Conservation (phyloP, 2,797 vertebrate species). For the Threskiornis aethiopicus region DNA sequence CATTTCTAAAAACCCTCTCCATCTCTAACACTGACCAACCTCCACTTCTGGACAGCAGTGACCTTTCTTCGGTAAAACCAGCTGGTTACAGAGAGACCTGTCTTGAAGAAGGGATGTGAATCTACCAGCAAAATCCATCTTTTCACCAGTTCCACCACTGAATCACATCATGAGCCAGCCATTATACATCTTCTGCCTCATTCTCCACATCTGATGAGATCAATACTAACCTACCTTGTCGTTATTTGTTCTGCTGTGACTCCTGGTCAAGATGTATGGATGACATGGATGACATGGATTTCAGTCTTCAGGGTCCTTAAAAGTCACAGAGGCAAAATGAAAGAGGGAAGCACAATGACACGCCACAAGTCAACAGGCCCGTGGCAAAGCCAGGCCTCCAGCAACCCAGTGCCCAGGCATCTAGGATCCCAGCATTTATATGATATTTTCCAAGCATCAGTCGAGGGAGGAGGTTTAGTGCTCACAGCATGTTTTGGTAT, state of each 20-base stretch:
- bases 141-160: background rate
- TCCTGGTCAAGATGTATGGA: rapidly evolving
- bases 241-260: background rate
- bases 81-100: background rate
- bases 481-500: background rate
- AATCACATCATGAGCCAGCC: background rate
- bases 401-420: rapidly evolving
- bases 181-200: background rate
- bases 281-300: background rate
- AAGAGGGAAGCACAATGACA: background rate
- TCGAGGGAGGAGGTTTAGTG: background rate
- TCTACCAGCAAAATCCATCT: background rate
- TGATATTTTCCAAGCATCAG: background rate
- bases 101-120: rapidly evolving
- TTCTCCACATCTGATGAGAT: background rate
- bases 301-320: background rate
- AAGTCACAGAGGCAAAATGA: background rate
- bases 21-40: background rate
- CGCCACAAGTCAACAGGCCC: background rate
- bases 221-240: background rate
- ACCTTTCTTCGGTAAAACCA: background rate
- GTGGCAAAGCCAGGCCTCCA: background rate
- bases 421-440: too few species aligned
- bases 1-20: background rate
- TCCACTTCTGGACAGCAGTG: background rate